phyloP scores from a whole-genome alignment of 2,113 vertebrate genomes.

The Capricornis sumatraensis region DNA sequence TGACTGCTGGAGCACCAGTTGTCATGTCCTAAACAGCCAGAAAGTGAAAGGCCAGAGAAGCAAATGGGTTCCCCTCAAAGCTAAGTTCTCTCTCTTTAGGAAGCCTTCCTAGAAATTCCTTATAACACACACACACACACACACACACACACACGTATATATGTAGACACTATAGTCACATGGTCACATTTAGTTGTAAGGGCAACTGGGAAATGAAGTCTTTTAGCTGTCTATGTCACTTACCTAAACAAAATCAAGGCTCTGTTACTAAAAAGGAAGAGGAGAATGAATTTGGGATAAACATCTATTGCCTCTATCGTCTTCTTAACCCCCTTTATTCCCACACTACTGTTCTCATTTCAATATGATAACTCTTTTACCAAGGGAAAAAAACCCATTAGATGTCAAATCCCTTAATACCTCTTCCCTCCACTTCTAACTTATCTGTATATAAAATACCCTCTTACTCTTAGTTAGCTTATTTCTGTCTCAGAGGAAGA shows the following conservation, averaged over 20 bases:
- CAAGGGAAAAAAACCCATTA: neutral
- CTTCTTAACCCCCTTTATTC: neutral
- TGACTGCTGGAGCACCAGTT: neutral
- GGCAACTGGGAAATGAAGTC: neutral
- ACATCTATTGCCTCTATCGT: neutral
- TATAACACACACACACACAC: neutral
- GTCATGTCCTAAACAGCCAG: neutral
- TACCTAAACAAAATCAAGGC: neutral
- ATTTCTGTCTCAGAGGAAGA: neutral
- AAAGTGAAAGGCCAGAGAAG: neutral
- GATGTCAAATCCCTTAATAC: neutral
- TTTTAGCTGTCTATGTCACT: neutral
- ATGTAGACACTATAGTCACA: neutral
- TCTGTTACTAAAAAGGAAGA: neutral
- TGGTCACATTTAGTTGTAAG: neutral
- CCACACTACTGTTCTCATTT: neutral
- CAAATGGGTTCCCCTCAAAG: neutral
- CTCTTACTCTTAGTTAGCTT: neutral
- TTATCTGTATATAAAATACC: neutral
- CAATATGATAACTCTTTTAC: neutral
- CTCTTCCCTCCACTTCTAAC: neutral
- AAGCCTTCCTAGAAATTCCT: neutral
- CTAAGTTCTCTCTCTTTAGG: neutral
- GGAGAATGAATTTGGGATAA: neutral
- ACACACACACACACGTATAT: neutral